Evolutionary conservation across 2,113 vertebrate genomes (phyloP), one percentile per base, ranked within the genome.

Genomic region (Paramormyrops kingsleyae): DNA sequence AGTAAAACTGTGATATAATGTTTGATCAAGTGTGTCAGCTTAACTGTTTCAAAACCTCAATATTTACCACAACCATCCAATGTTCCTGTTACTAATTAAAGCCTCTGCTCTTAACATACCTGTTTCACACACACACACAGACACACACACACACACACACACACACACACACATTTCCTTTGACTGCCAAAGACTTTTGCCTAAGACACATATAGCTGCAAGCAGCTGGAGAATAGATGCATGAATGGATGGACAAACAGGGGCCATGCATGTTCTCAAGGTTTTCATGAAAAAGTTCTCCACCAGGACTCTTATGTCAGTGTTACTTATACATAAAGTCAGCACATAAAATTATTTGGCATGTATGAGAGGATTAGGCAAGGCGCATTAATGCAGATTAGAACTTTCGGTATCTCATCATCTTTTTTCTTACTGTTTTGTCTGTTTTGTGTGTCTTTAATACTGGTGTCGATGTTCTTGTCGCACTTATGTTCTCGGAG

Each of bases 401-500:
- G 91, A 90, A 0, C 62, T 77, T 88, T 83, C 24, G n/a, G 74
- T 91, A 94, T 93, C 94, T 91, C 90, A 0, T 21, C 91, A 92
- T 95, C 94, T 94, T 83, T 50, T 87, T 87, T 90, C 52, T 87
- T 90, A 87, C 88, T 87, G 50, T 7, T 88, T 83, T 44, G 70
- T 53, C 84, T 47, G 35, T 87, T 94, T 93, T 89, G 85, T 92
- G 49, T 92, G 94, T 94, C 91, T 53, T 91, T 91, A 90, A 90
- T 85, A 83, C 7, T 93, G 94, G 95, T 94, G 92, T 90, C 49
- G 89, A 84, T 80, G 89, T 92, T 92, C 27, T 59, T 92, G 91
- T 91, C 89, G 95, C 44, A 93, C 94, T 88, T 96, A 96, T 96
- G 96, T 96, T 96, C 96, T 96, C 46, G 89, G 96, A 91, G 97